phyloP scores from a whole-genome alignment of 2,113 vertebrate species.

The Anseranas semipalmata region DNA sequence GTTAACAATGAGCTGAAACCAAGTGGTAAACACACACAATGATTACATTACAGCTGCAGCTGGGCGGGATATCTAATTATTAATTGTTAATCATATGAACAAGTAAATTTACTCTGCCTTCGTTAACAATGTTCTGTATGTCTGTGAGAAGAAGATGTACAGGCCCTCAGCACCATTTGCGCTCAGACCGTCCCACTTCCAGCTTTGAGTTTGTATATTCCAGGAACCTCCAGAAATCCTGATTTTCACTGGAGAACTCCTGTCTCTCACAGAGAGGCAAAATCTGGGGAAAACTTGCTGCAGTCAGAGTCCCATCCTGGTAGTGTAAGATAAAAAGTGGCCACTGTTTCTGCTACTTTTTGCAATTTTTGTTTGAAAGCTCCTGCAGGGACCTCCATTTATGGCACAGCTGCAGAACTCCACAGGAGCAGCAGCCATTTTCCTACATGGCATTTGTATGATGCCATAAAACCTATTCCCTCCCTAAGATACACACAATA shows the following conservation, averaged over 20 bases:
- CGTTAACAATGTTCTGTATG: not conserved
- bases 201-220: rapidly evolving
- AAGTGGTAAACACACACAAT: not conserved
- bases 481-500: not conserved
- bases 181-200: not conserved
- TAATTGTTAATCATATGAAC: not conserved
- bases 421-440: not conserved
- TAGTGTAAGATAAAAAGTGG: rapidly evolving
- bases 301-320: not conserved
- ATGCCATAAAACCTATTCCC: not conserved
- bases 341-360: not conserved
- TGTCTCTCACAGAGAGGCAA: not conserved
- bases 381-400: not conserved
- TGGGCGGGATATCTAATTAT: conserved; percentile 13
- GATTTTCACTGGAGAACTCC: not conserved
- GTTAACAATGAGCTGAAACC: not conserved
- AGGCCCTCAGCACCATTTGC: not conserved
- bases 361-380: not conserved
- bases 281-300: not conserved
- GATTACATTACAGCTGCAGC: not conserved
- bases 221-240: not conserved
- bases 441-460: not conserved
- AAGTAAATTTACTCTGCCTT: not conserved
- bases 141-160: not conserved
- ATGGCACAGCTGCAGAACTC: not conserved